A percentile compares a stretch with the other conserved stretches of the same genome.
Conservation (phyloP, 92 coral and sea anemone genomes). For the Epizoanthus ramosus region DNA sequence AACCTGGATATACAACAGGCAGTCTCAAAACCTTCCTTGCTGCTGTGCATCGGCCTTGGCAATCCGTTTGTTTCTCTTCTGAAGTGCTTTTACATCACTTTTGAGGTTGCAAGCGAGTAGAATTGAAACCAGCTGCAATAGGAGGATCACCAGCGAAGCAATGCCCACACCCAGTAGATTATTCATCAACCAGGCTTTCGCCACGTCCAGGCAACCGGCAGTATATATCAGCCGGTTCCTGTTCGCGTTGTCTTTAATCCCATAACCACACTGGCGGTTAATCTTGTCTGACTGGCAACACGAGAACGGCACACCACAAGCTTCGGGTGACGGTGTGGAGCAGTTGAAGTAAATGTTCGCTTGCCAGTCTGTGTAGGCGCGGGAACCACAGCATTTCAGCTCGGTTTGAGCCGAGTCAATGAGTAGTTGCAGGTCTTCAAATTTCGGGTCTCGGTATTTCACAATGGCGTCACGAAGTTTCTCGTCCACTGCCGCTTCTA, state of each 20-base stretch:
- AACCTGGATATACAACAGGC: too few relatives aligned
- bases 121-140: slow-evolving; percentile 51
- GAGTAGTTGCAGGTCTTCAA: slow-evolving; percentile 78
- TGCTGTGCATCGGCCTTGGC: slow-evolving; percentile 7
- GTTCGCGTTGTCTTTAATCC: slow-evolving; percentile 18
- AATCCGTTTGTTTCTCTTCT: slow-evolving; percentile 22
- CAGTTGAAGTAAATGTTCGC: slow-evolving; percentile 89
- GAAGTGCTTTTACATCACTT: slow-evolving; percentile 50
- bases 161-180: slow-evolving; percentile 59
- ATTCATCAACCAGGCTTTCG: slow-evolving; percentile 61
- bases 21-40: not conserved
- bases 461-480: slow-evolving; percentile 80
- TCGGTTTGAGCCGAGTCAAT: slow-evolving; percentile 85
- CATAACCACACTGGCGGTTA: slow-evolving; percentile 90
- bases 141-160: slow-evolving; percentile 49
- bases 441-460: slow-evolving; percentile 76
- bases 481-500: slow-evolving; percentile 71
- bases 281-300: slow-evolving; percentile 73
- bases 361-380: slow-evolving; percentile 73
- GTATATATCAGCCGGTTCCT: slow-evolving; percentile 50
- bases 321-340: slow-evolving; percentile 50
- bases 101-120: slow-evolving; percentile 58
- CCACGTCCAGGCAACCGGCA: slow-evolving; percentile 74
- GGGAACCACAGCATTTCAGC: slow-evolving; percentile 87
- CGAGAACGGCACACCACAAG: slow-evolving; percentile 89